A percentile compares a stretch with the other conserved stretches of the same genome.
Conservation (phyloP, 2,113 vertebrate genomes). For the Aramus guarauna region DNA sequence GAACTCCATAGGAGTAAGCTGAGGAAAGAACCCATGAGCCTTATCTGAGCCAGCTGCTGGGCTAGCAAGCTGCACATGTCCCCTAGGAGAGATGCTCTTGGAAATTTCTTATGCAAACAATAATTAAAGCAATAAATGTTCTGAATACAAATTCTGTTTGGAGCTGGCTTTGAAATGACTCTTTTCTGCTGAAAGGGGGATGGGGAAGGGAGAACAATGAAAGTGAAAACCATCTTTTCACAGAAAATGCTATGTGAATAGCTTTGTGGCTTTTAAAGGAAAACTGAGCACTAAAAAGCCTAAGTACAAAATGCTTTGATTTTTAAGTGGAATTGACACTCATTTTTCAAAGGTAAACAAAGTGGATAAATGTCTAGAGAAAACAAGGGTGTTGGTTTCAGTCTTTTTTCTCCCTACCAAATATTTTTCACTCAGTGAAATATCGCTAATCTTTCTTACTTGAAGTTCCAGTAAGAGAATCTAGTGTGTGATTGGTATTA, state of each 20-base stretch:
- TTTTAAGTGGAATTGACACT: neutral
- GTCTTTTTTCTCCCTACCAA: neutral
- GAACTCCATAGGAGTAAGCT: neutral
- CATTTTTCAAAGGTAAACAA: neutral
- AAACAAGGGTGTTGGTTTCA: neutral
- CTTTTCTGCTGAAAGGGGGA: neutral
- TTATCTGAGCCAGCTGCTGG: neutral
- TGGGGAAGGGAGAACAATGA: neutral
- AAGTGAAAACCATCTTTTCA: neutral
- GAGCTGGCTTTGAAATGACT: neutral
- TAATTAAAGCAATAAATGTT: conserved; percentile 41
- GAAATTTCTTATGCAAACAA: conserved; percentile 22
- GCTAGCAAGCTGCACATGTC: neutral
- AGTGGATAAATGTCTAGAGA: neutral
- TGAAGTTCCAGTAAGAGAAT: neutral
- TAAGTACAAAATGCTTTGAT: neutral
- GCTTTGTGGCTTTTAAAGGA: neutral
- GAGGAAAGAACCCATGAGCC: neutral
- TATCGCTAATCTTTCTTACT: neutral
- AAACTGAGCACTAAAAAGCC: neutral
- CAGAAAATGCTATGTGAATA: neutral
- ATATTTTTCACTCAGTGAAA: neutral
- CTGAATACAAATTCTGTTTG: neutral
- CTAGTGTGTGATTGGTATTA: neutral
- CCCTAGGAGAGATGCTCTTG: neutral